A percentile compares a stretch with the other conserved stretches of the same genome.
Evolutionary conservation across 1,140 invertebrate species (phyloP).

Genomic region (Papilio dardanus): DNA sequence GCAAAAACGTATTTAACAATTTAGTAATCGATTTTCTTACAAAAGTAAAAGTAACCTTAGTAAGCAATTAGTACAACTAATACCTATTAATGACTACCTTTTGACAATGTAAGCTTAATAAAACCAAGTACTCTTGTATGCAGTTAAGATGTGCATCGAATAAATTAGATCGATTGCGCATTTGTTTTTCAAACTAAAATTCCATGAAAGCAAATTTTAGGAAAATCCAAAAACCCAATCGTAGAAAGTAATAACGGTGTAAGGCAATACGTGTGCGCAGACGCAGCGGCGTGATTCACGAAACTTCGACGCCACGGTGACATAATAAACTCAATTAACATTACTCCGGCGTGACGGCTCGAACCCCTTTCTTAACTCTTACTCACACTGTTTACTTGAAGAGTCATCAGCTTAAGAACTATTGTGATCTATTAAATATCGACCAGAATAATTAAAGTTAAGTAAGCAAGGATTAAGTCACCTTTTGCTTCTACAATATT

Average conservation of each 20-base stretch:
- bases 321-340: constrained; percentile 80
- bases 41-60: constrained; percentile 15
- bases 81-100: too few species aligned
- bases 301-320: constrained; percentile 67
- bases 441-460: not conserved
- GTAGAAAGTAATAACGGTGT: constrained; percentile 81
- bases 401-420: constrained; percentile 51
- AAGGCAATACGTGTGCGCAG: constrained; percentile 55
- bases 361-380: constrained; percentile 66
- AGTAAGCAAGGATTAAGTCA: not conserved
- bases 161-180: not conserved
- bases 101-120: not conserved
- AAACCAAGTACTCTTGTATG: not conserved
- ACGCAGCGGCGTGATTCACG: constrained; percentile 67
- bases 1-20: not conserved
- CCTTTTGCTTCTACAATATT: not conserved
- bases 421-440: constrained; percentile 4
- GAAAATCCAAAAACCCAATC: constrained; percentile 50
- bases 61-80: too few species aligned
- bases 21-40: not conserved
- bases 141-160: not conserved
- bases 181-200: constrained; percentile 27
- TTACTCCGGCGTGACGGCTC: constrained; percentile 60
- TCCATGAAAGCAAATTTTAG: constrained; percentile 28
- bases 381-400: constrained; percentile 59